Conservation (phyloP, 2,888 invertebrate genomes). For the Pemphredon lugubris region DNA sequence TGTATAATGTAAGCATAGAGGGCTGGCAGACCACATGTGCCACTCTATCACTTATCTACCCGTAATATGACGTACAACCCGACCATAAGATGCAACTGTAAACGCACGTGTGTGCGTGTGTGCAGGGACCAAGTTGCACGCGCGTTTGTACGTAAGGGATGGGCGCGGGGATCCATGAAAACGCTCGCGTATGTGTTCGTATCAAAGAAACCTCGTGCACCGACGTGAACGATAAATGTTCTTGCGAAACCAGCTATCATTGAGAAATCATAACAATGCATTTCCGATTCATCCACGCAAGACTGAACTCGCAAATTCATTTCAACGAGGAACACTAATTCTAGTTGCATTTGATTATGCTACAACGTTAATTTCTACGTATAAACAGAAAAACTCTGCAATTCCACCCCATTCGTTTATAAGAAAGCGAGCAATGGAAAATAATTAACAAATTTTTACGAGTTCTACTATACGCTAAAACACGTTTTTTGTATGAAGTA, state of each 20-base stretch:
- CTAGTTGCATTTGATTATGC: too few species aligned
- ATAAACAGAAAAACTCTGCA: too few species aligned
- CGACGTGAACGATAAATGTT: slow-evolving; percentile 10
- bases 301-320: not conserved
- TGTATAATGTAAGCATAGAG: slow-evolving; percentile 77
- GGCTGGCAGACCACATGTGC: slow-evolving; percentile 80
- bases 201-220: slow-evolving; percentile 18
- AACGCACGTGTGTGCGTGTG: slow-evolving; percentile 11
- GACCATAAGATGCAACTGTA: slow-evolving; percentile 64
- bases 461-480: too few species aligned
- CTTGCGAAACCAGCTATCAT: slow-evolving; percentile 8
- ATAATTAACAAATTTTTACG: too few species aligned
- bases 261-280: not conserved
- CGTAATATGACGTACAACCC: slow-evolving; percentile 73
- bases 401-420: too few species aligned
- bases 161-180: slow-evolving; percentile 28
- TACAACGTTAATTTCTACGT: too few species aligned
- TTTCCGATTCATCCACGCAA: not conserved
- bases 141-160: slow-evolving; percentile 22
- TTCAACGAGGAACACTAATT: too few species aligned
- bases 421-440: too few species aligned
- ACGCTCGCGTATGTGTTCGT: slow-evolving; percentile 14
- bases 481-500: too few species aligned
- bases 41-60: slow-evolving; percentile 77
- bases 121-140: slow-evolving; percentile 33